phyloP scores from a whole-genome alignment of 2,888 invertebrate genomes.

The Protophormia terraenovae region DNA sequence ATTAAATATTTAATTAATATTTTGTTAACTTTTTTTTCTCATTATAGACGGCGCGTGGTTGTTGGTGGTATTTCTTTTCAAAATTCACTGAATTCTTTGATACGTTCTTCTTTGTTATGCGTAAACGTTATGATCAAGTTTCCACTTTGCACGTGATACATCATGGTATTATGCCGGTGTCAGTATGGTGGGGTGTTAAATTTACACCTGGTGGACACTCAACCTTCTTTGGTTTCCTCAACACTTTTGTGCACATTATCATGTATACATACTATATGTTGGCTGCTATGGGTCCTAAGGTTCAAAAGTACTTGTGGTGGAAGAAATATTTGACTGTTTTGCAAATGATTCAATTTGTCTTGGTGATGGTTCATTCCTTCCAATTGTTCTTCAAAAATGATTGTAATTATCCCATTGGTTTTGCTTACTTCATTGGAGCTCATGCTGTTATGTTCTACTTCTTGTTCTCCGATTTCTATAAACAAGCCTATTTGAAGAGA shows the following conservation, averaged over 20 bases:
- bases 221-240: conserved; percentile 95
- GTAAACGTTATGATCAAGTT: conserved; percentile 96
- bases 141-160: conserved; percentile 96
- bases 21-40: background rate
- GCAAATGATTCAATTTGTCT: conserved; percentile 96
- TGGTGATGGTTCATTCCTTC: conserved; percentile 94
- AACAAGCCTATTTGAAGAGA: conserved; percentile 85
- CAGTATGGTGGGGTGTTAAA: conserved; percentile 95
- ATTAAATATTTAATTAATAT: background rate
- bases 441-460: conserved; percentile 96
- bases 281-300: conserved; percentile 92
- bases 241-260: conserved; percentile 96
- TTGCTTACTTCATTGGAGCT: conserved; percentile 95
- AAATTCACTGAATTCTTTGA: conserved; percentile 97
- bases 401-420: conserved; percentile 94
- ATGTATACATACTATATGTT: conserved; percentile 97
- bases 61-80: conserved; percentile 97
- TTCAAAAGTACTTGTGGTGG: conserved; percentile 97
- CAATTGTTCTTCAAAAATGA: conserved; percentile 91
- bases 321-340: conserved; percentile 95
- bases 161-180: conserved; percentile 97
- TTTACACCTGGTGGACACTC: conserved; percentile 95
- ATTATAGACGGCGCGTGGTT: conserved; percentile 89
- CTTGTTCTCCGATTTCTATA: conserved; percentile 96
- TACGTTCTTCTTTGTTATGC: conserved; percentile 95